Evolutionary conservation across 2,797 vertebrate genomes (phyloP).

Genomic region (Neosilurus mollespiculum): DNA sequence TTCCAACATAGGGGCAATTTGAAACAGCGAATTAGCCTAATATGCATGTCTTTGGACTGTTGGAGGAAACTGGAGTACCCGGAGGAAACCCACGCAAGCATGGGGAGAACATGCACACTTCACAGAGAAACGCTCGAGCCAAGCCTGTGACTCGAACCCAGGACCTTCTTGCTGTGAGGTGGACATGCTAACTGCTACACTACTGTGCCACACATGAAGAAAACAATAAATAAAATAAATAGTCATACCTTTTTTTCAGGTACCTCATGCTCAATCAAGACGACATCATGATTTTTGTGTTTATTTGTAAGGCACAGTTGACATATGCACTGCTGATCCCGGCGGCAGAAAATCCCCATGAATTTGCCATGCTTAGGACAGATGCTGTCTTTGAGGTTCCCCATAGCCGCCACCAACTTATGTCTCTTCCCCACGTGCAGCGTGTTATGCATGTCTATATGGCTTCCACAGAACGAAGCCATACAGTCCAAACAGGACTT

Average conservation of each 20-base stretch:
- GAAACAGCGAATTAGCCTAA: no score
- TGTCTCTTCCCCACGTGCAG: constrained; percentile 36
- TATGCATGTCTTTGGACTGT: no score
- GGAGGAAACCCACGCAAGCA: no score
- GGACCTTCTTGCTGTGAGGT: no score
- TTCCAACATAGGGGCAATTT: no score
- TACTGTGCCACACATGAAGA: no score
- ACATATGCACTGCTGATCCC: constrained; percentile 82
- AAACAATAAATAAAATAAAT: background rate
- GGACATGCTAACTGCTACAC: no score
- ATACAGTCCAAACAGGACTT: constrained; percentile 42
- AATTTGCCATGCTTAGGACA: constrained; percentile 73
- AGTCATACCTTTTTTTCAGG: constrained; percentile 39
- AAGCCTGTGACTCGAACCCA: no score
- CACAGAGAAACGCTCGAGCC: no score
- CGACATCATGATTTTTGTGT: constrained; percentile 43
- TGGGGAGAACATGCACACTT: no score
- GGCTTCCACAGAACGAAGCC: constrained; percentile 30
- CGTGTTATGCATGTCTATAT: constrained; percentile 27
- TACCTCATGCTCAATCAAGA: constrained; percentile 30
- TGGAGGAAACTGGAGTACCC: no score
- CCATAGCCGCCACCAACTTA: constrained; percentile 12
- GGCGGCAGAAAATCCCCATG: constrained; percentile 82
- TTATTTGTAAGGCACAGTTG: constrained; percentile 63
- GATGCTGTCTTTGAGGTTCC: constrained; percentile 6